Base-by-base conservation (phyloP, 2,888 invertebrate species). In the Drosophila stalkeri region DNA sequence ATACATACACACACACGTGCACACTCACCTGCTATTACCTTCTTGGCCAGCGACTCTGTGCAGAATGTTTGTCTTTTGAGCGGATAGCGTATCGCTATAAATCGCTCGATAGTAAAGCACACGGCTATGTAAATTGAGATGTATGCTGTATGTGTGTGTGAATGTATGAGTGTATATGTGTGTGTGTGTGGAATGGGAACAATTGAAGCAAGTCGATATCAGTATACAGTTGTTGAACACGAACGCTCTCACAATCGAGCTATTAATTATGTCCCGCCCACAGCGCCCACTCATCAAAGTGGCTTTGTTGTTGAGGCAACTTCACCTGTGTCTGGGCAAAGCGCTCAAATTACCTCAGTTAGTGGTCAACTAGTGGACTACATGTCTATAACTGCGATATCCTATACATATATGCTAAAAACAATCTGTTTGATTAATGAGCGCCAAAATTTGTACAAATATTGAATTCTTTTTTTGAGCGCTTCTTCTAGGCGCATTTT, bases 101-200 rank as follows among this genome's bases (percentile, higher is more conserved):
- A 96, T 56, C 96, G 94, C 92, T 96, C 96, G 64, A 96, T 94
- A 23, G 96, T 96, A 91, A 96, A 96, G 69, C 96, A 95, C 31
- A 96, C 96, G 35, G 96, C 96, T 77, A 96, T 93, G 95, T 96
- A 96, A 54, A 96, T 95, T 56, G 96, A 96, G 41, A 95, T 95
- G 88, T 95, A 96, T 84, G 94, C 94, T 94, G 37, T 55, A 12
- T 49, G 23, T 62, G 31, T 64, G 27, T n/a, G 7, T 3, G 54
- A 41, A 52, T 43, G 41, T 43, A 47, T 47, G n/a, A 3, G 9
- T 23, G 43, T 57, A 47, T 37, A 43, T 12, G 39, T 23, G 60
- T 9, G 52, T 39, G 44, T 49, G 20, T 20, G 14, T 2, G 46
- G 27, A 46, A 27, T 46, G 46, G 41, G 51, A 64, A 54, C 37